phyloP scores from a whole-genome alignment of 2,888 invertebrate genomes.

The Thysanoteuthis rhombus region DNA sequence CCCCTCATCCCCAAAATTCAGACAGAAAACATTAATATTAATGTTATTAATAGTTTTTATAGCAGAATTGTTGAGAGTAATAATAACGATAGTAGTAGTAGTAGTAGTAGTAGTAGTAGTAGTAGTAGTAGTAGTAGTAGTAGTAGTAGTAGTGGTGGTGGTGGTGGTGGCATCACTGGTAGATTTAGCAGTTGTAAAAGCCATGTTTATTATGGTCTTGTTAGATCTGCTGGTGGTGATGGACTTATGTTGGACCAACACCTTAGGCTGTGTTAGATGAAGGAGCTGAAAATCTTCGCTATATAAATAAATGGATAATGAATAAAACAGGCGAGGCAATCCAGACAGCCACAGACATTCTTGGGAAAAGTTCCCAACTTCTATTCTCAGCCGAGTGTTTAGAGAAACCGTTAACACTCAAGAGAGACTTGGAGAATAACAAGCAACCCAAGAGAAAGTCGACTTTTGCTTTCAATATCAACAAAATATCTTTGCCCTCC shows the following conservation, averaged over 20 bases:
- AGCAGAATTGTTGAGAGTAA: neutral
- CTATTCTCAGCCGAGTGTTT: neutral
- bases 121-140: neutral
- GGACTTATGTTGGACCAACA: neutral
- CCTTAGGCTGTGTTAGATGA: neutral
- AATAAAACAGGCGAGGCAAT: neutral
- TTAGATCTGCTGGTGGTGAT: neutral
- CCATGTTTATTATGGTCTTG: neutral
- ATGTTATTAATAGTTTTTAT: neutral
- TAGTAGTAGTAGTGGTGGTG: neutral
- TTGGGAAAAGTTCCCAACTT: neutral
- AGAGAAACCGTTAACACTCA: neutral
- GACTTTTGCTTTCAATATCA: slow-evolving; percentile 12
- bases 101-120: neutral
- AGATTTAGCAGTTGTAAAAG: neutral
- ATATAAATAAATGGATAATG: slow-evolving; percentile 12
- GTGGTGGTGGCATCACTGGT: accelerated
- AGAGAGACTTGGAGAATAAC: neutral
- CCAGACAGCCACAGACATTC: neutral
- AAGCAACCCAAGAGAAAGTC: neutral
- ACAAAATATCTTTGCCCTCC: neutral
- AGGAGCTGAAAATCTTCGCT: neutral
- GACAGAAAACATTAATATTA: too few species aligned
- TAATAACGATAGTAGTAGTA: neutral
- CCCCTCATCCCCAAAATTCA: too few species aligned